Percentiles rank a stretch among this genome's conserved stretches.
These are phyloP conservation scores for Pogoniulus pusillus DNA, from an alignment of 2,797 vertebrate genomes.

Conservation along the genomic window DNA sequence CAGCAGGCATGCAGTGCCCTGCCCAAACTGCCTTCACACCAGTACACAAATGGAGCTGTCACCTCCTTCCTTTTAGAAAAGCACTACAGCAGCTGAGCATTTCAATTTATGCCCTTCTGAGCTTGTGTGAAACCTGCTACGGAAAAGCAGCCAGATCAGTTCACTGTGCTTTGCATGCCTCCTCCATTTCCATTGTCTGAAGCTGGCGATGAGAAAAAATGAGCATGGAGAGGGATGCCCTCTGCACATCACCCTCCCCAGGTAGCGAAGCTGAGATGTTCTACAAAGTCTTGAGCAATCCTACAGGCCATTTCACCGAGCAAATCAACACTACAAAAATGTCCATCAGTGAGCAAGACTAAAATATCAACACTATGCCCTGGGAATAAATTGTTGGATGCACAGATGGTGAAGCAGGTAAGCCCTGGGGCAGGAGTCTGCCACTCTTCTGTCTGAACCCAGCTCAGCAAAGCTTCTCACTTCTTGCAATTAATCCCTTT, in stretches of 20 bases:
- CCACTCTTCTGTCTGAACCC: background rate
- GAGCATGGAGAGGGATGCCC: background rate
- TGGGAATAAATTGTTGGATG: background rate
- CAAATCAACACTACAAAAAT: background rate
- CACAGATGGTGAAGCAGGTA: background rate
- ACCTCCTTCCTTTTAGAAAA: background rate
- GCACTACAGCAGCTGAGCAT: background rate
- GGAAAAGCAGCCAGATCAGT: background rate
- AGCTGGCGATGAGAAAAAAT: background rate
- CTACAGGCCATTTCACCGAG: background rate
- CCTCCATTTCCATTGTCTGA: background rate
- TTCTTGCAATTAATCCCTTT: background rate
- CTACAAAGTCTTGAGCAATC: background rate
- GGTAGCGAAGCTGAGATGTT: background rate
- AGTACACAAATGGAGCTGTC: background rate
- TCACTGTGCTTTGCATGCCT: accelerated
- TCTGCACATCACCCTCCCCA: background rate
- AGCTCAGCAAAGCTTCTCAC: background rate
- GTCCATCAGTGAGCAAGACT: background rate
- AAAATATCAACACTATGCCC: background rate
- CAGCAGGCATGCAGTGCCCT: background rate
- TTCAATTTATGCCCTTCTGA: background rate
- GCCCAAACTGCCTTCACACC: background rate
- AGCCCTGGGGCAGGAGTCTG: background rate
- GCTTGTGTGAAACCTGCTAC: background rate